Percentiles rank a stretch among this genome's conserved stretches.
phyloP scores from a whole-genome alignment of 1,140 invertebrate species.

The Anadara kagoshimensis region DNA sequence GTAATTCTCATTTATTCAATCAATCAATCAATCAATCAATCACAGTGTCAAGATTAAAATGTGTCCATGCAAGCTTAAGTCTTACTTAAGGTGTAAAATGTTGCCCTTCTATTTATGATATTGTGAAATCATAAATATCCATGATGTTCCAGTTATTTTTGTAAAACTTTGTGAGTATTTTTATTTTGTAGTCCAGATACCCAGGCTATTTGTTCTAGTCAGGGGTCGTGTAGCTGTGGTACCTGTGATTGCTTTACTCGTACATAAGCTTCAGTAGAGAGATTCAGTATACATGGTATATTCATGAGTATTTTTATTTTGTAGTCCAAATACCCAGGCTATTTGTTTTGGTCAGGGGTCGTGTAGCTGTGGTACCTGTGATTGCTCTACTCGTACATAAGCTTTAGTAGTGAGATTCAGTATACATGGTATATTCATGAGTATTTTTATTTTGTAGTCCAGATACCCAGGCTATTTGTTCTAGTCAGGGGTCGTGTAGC shows the following conservation, averaged over 20 bases:
- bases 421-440: no score
- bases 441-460: slow-evolving; percentile 14
- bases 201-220: background rate
- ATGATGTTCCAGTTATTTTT: no score
- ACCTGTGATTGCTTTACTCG: slow-evolving; percentile 73
- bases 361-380: slow-evolving; percentile 78
- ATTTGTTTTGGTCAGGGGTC: slow-evolving; percentile 6
- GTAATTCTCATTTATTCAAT: no score
- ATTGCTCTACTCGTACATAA: slow-evolving; percentile 66
- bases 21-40: no score
- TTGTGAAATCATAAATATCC: no score
- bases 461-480: background rate
- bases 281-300: no score
- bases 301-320: slow-evolving; percentile 17
- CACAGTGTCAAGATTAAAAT: no score
- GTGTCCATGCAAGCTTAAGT: no score
- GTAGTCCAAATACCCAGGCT: background rate
- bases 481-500: slow-evolving; percentile 58
- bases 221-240: slow-evolving; percentile 76
- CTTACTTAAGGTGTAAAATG: no score
- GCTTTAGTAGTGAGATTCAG: slow-evolving; percentile 74
- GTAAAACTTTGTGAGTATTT: no score
- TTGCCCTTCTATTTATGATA: no score
- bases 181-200: slow-evolving; percentile 6
- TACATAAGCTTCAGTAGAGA: slow-evolving; percentile 44